Evolutionary conservation across 1,140 invertebrate genomes (phyloP), one percentile per base, ranked within the genome.

Genomic region (Gonioctena quinquepunctata): DNA sequence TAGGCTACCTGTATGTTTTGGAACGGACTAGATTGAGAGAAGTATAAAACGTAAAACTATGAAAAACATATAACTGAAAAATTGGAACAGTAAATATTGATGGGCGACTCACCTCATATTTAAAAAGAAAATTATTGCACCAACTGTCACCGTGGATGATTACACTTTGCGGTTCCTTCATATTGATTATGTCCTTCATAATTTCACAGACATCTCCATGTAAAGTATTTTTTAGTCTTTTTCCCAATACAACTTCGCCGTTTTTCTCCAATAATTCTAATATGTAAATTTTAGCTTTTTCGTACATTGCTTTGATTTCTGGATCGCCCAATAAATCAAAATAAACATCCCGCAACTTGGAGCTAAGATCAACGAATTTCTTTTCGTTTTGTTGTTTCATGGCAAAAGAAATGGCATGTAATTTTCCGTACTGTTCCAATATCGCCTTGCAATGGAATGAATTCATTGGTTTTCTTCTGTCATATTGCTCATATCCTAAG

Each of bases 351-450:
- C n/a, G 18, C 18, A 71, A 57, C 21, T 71, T 49, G n/a, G 2
- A 21, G 11, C 23, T 8, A 42, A 60, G 68, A 2, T 70, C 28
- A 11, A 71, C 61, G 63, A 80, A 84, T 1, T 64, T 59, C 13
- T 81, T 76, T 3, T 74, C 73, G 48, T 84, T 73, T 62, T 81
- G 78, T 42, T 82, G 71, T 68, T 84, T 86, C 19, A 87, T 73
- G 1, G 84, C 85, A 68, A 85, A 83, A 0, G 86, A 86, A 0
- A 86, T 60, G 0, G 87, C 87, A 77, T 89, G 88, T 7, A 86
- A 82, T 62, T 82, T 84, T 3, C 82, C 88, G 70, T 88, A 83
- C 18, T 80, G 82, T 60, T 83, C 76, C 23, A 89, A 79, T 1
- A 86, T 79, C 2, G 85, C 49, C 16, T 71, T 78, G 6, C 85